These are phyloP conservation scores for Conus betulinus DNA, from an alignment of 1,140 invertebrate genomes.

Conservation along the genomic window DNA sequence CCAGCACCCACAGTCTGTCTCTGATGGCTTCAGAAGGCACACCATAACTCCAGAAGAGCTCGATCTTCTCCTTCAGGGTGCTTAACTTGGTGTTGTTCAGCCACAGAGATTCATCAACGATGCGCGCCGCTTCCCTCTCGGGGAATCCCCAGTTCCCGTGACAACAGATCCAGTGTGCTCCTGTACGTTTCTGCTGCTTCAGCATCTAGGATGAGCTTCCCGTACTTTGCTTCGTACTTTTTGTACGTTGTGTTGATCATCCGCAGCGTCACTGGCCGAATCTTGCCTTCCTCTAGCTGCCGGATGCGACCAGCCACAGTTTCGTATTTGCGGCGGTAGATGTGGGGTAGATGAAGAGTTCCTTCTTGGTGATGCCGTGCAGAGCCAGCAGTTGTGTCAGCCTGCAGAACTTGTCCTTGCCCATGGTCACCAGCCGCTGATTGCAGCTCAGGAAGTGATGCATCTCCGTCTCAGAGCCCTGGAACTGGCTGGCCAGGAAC, in stretches of 20 bases:
- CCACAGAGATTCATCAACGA: slow-evolving; percentile 11
- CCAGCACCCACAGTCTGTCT: slow-evolving; percentile 25
- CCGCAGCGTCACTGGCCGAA: neutral
- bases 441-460: slow-evolving; percentile 2
- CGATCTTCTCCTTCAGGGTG: slow-evolving; percentile 26
- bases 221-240: slow-evolving; percentile 3
- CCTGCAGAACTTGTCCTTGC: slow-evolving; percentile 5
- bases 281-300: slow-evolving; percentile 14
- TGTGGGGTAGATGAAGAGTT: slow-evolving; percentile 18
- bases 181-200: slow-evolving; percentile 11
- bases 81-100: slow-evolving; percentile 13
- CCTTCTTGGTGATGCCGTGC: slow-evolving; percentile 23
- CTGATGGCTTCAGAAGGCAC: slow-evolving; percentile 23
- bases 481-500: slow-evolving; percentile 4
- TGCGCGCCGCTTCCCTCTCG: neutral
- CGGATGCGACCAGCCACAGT: slow-evolving; percentile 3
- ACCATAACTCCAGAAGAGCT: slow-evolving; percentile 5
- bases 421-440: slow-evolving; percentile 12
- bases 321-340: slow-evolving; percentile 31
- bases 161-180: slow-evolving; percentile 17
- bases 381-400: neutral
- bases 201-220: slow-evolving; percentile 2
- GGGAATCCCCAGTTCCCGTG: neutral
- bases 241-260: slow-evolving; percentile 32
- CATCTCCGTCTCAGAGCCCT: slow-evolving; percentile 12